Evolutionary conservation across 1,140 invertebrate species (phyloP).

Genomic region (Micrasema longulum): DNA sequence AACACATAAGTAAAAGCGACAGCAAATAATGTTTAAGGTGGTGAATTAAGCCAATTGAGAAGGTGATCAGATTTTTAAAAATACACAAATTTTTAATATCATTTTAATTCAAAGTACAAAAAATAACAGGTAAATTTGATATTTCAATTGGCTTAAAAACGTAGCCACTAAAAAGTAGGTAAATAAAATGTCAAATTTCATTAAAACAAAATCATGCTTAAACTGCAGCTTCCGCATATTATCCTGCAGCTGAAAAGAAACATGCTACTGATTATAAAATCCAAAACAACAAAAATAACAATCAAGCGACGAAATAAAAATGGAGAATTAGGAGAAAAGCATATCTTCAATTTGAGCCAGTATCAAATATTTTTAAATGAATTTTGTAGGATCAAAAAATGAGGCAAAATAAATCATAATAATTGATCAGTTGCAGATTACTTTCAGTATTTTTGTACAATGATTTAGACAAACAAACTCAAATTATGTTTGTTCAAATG

Average conservation of each 20-base stretch:
- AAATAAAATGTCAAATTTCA: conserved; percentile 12
- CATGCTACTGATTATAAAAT: neutral
- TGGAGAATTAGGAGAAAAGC: conserved; percentile 6
- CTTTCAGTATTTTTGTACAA: too few species aligned
- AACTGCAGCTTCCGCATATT: neutral
- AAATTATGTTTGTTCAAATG: too few species aligned
- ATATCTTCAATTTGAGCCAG: neutral
- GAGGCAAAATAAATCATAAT: too few species aligned
- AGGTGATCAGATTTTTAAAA: too few species aligned
- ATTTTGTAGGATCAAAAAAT: too few species aligned
- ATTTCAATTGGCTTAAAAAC: conserved; percentile 37
- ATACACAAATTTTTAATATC: too few species aligned
- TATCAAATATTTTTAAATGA: too few species aligned
- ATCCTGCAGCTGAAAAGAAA: conserved; percentile 1
- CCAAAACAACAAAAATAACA: conserved; percentile 7
- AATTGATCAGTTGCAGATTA: too few species aligned
- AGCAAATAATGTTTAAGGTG: neutral
- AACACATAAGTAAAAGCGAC: neutral
- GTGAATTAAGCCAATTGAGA: conserved; percentile 1
- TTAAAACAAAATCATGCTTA: conserved; percentile 10
- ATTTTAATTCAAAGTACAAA: too few species aligned
- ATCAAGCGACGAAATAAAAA: conserved; percentile 9
- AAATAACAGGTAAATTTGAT: too few species aligned
- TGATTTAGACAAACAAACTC: too few species aligned
- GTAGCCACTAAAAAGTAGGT: conserved; percentile 11